These are phyloP conservation scores for Neoaliturus tenellus DNA, from an alignment of 2,888 invertebrate species.

Conservation along the genomic window DNA sequence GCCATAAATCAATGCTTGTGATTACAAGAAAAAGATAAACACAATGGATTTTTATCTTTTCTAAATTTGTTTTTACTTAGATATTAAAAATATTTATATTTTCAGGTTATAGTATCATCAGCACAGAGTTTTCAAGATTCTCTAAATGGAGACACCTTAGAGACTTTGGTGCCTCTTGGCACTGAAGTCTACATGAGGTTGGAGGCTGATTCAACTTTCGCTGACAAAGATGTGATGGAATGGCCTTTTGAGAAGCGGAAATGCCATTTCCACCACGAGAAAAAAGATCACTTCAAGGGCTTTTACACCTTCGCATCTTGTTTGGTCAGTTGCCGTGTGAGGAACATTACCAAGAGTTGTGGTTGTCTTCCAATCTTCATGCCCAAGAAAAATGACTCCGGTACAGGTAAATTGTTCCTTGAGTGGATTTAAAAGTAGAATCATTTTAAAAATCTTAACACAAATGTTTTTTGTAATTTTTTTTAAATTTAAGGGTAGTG, in stretches of 20 bases:
- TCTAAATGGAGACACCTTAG: slow-evolving; percentile 22
- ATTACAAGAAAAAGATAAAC: too few relatives aligned
- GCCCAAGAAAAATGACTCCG: slow-evolving; percentile 37
- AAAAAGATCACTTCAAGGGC: slow-evolving; percentile 11
- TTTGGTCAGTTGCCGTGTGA: slow-evolving; percentile 11
- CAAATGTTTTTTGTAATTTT: too few relatives aligned
- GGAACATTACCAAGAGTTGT: slow-evolving; percentile 32
- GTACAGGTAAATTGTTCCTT: slow-evolving; percentile 23
- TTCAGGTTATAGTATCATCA: slow-evolving; percentile 31
- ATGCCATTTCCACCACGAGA: slow-evolving; percentile 33
- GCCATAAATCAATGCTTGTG: too few relatives aligned
- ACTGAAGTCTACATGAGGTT: slow-evolving; percentile 34
- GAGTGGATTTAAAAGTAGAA: too few relatives aligned
- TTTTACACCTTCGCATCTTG: slow-evolving; percentile 32
- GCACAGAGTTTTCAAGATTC: slow-evolving; percentile 34
- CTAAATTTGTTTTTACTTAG: too few relatives aligned
- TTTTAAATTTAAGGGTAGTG: too few relatives aligned
- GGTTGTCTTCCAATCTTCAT: slow-evolving; percentile 45
- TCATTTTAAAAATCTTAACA: too few relatives aligned
- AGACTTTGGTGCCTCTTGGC: slow-evolving; percentile 40
- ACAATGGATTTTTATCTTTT: too few relatives aligned
- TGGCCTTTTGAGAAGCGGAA: slow-evolving; percentile 36
- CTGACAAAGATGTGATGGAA: slow-evolving; percentile 1
- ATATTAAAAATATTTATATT: too few relatives aligned
- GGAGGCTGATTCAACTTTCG: slow-evolving; percentile 18